These are phyloP conservation scores for Denticeps clupeoides DNA, from an alignment of 2,797 vertebrate species.

Conservation along the genomic window DNA sequence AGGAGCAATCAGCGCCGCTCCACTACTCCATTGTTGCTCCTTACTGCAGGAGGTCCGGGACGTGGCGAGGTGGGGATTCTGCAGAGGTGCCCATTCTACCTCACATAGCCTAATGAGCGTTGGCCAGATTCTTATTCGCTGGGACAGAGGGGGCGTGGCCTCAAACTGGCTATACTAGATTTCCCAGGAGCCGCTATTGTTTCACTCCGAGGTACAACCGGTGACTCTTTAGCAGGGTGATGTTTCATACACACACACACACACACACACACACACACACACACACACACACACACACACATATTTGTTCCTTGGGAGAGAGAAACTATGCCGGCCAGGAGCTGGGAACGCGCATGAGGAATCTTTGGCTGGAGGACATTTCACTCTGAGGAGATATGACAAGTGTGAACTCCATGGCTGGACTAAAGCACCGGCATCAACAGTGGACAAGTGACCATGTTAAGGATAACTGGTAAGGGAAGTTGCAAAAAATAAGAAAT, in stretches of 20 bases:
- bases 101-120: slow-evolving; percentile 43
- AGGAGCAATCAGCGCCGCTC: slow-evolving; percentile 19
- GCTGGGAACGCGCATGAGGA: not conserved
- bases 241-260: slow-evolving; percentile 7
- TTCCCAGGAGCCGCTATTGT: slow-evolving; percentile 48
- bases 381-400: not conserved
- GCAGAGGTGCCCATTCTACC: too few species aligned
- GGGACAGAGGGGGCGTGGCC: slow-evolving; percentile 55
- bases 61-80: too few species aligned
- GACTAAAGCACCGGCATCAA: not conserved
- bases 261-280: too few species aligned
- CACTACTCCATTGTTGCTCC: slow-evolving; percentile 34
- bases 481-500: too few species aligned
- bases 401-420: not conserved
- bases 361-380: slow-evolving; percentile 4
- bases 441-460: slow-evolving; percentile 10
- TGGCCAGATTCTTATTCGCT: slow-evolving; percentile 37
- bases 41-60: slow-evolving; percentile 28
- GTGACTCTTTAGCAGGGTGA: slow-evolving; percentile 17
- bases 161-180: slow-evolving; percentile 63
- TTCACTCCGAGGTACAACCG: slow-evolving; percentile 27
- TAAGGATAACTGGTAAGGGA: slow-evolving; percentile 10
- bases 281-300: too few species aligned
- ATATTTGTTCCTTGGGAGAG: slow-evolving; percentile 10
- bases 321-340: slow-evolving; percentile 1